phyloP scores from a whole-genome alignment of 2,113 vertebrate species.

The Thoracochromis brauschi region DNA sequence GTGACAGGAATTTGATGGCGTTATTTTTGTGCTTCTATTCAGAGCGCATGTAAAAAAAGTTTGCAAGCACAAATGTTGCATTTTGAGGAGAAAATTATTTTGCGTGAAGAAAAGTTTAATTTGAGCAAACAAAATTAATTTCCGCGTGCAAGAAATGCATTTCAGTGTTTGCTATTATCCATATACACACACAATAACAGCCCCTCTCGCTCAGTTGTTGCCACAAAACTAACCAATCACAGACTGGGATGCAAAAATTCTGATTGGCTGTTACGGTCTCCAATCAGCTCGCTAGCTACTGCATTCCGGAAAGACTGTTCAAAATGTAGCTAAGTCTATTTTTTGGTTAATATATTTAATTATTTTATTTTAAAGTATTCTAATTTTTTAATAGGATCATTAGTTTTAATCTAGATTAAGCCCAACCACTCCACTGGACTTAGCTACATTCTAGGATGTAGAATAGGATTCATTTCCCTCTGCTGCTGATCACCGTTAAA shows the following conservation, averaged over 20 bases:
- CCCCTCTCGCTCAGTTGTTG: neutral
- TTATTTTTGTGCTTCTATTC: neutral
- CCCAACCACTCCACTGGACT: neutral
- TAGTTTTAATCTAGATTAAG: rapidly evolving
- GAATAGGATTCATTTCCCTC: neutral
- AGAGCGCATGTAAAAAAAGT: rapidly evolving
- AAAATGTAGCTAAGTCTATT: neutral
- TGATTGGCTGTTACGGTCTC: neutral
- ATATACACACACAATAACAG: neutral
- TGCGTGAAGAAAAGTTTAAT: neutral
- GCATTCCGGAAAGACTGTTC: neutral
- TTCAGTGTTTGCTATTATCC: neutral
- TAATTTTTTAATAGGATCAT: rapidly evolving
- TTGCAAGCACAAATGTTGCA: neutral
- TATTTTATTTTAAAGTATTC: neutral
- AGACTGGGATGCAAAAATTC: neutral
- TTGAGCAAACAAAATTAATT: neutral
- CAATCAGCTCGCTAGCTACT: neutral
- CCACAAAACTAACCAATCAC: neutral
- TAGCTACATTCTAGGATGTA: neutral
- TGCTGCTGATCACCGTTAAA: neutral
- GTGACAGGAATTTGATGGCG: rapidly evolving
- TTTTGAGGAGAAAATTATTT: neutral
- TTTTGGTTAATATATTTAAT: neutral
- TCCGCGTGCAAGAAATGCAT: rapidly evolving